Conservation (phyloP, 64 coral and sea anemone genomes). For the Porites australiensis region DNA sequence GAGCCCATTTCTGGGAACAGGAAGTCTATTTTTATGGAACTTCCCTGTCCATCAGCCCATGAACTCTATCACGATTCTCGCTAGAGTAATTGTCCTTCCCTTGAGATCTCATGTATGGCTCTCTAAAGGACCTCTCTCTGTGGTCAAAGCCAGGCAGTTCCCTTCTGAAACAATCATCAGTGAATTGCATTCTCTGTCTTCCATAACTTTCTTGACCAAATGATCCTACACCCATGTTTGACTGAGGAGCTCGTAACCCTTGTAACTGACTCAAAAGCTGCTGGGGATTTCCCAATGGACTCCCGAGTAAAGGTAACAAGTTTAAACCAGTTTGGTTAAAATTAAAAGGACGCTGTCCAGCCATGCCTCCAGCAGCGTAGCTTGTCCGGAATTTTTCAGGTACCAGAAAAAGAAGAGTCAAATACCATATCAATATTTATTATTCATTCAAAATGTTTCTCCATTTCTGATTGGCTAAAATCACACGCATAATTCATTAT, state of each 20-base stretch:
- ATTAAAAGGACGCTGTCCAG: neutral
- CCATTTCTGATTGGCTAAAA: too few species aligned
- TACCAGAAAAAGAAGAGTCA: neutral
- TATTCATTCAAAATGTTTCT: too few species aligned
- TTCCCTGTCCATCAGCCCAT: neutral
- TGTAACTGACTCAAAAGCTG: neutral
- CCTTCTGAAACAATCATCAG: too few species aligned
- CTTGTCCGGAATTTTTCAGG: neutral
- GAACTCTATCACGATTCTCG: neutral
- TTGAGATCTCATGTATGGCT: neutral
- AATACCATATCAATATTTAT: too few species aligned
- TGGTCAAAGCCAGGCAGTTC: too few species aligned
- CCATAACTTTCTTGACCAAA: neutral
- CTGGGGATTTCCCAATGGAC: conserved; percentile 6
- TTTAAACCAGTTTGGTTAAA: neutral
- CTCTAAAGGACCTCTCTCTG: neutral
- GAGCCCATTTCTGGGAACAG: neutral
- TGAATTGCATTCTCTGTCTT: conserved; percentile 1
- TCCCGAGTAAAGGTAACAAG: conserved; percentile 4
- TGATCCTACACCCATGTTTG: neutral
- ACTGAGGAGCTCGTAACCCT: neutral
- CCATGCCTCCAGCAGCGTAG: neutral
- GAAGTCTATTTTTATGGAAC: neutral
- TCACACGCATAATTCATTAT: too few species aligned
- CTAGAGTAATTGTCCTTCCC: neutral